Evolutionary conservation across 2,888 invertebrate genomes (phyloP).

Genomic region (Carterocephalus palaemon): DNA sequence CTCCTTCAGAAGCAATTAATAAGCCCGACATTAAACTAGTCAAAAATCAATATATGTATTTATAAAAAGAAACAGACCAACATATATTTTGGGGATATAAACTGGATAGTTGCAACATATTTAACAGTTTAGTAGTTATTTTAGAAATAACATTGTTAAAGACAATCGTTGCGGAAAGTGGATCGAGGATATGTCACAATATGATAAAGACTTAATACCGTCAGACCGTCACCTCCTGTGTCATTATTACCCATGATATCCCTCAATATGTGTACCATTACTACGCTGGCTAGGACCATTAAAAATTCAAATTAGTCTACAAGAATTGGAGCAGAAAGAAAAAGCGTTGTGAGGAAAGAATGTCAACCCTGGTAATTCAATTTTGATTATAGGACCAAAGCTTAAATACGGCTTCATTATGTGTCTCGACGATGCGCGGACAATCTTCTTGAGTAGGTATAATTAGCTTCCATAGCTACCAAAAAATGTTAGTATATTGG

Average conservation of each 20-base stretch:
- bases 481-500: constrained; percentile 54
- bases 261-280: constrained; percentile 41
- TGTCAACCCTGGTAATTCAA: constrained; percentile 77
- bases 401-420: constrained; percentile 74
- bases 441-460: constrained; percentile 74
- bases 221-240: constrained; percentile 31
- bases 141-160: too few species aligned
- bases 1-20: constrained; percentile 60
- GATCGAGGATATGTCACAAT: constrained; percentile 18
- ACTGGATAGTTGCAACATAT: too few species aligned
- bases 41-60: too few species aligned
- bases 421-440: constrained; percentile 68
- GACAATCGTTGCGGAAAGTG: too few species aligned
- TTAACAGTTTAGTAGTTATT: too few species aligned
- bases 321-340: constrained; percentile 75
- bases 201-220: constrained; percentile 30
- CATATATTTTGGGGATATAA: too few species aligned
- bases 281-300: constrained; percentile 46
- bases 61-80: too few species aligned
- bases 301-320: constrained; percentile 64
- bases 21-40: constrained; percentile 32
- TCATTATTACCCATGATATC: constrained; percentile 41
- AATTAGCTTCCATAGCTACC: constrained; percentile 71
- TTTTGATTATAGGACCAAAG: constrained; percentile 78
- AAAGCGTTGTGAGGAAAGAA: constrained; percentile 66